Percentiles rank a stretch among this genome's conserved stretches.
Conservation (phyloP, 2,113 vertebrate species). For the Synodontis membranacea region DNA sequence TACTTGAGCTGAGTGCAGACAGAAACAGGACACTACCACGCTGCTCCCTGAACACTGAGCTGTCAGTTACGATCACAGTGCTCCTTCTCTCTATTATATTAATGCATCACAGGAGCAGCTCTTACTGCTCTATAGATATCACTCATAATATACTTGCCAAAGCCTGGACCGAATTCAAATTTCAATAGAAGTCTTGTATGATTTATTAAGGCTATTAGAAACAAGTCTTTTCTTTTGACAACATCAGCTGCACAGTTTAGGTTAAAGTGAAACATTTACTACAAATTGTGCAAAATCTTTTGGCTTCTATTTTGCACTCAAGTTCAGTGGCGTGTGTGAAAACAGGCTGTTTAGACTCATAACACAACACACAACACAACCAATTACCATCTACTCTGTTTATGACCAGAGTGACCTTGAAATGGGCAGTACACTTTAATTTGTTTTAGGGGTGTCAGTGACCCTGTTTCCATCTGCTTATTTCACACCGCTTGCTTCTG, state of each 20-base stretch:
- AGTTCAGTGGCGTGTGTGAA: background rate
- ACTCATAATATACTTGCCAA: background rate
- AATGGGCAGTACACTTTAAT: background rate
- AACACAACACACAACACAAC: background rate
- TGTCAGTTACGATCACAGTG: conserved; percentile 33
- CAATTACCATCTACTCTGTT: background rate
- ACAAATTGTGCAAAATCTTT: background rate
- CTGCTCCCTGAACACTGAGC: conserved; percentile 31
- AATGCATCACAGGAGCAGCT: conserved; percentile 26
- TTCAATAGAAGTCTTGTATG: background rate
- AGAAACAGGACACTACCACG: conserved; percentile 12
- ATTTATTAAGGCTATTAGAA: background rate
- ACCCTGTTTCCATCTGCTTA: background rate
- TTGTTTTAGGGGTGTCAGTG: background rate
- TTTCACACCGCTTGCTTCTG: background rate
- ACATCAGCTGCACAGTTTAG: background rate
- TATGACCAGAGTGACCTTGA: conserved; percentile 13
- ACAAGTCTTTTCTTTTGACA: background rate
- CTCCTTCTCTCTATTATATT: background rate
- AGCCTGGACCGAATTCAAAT: background rate
- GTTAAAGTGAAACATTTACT: background rate
- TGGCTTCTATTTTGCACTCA: background rate
- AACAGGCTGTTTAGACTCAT: background rate
- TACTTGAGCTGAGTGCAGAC: conserved; percentile 14
- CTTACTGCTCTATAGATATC: conserved; percentile 29